These are phyloP conservation scores for Epinephelus lanceolatus DNA, from an alignment of 2,113 vertebrate genomes.

Conservation along the genomic window DNA sequence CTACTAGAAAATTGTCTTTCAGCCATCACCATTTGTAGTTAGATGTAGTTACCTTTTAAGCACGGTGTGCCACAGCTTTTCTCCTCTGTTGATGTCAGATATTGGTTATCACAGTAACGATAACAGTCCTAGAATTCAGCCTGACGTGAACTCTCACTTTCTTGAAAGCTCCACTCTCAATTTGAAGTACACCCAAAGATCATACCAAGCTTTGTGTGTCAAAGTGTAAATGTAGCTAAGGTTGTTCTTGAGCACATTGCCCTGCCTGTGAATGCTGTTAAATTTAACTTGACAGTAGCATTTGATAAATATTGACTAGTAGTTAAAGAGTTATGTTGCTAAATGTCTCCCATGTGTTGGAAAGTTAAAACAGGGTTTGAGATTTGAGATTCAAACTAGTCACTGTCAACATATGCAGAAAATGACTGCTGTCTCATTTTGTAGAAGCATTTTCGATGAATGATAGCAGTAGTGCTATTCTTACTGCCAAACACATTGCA, in stretches of 20 bases:
- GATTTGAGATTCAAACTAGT: background rate
- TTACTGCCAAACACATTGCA: too few relatives aligned
- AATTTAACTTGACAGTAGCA: background rate
- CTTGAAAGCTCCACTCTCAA: background rate
- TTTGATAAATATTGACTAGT: constrained; percentile 10
- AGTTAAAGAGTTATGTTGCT: constrained; percentile 6
- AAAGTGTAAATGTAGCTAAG: background rate
- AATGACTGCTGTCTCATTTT: too few relatives aligned
- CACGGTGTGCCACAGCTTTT: background rate
- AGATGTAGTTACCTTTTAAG: background rate
- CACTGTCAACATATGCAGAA: too few relatives aligned
- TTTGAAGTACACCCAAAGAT: constrained; percentile 10
- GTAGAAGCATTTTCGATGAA: too few relatives aligned
- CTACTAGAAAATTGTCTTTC: background rate
- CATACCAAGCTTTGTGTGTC: constrained; percentile 19
- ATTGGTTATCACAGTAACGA: constrained; percentile 15
- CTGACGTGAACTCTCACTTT: background rate
- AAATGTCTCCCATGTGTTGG: constrained; percentile 9
- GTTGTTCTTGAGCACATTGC: background rate
- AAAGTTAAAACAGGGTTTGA: constrained; percentile 20
- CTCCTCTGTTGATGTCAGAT: constrained; percentile 1
- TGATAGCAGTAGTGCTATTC: too few relatives aligned
- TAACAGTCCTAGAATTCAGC: constrained; percentile 25
- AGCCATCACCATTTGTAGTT: background rate
- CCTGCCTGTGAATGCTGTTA: constrained; percentile 5